phyloP scores from a whole-genome alignment of 2,113 vertebrate genomes.

The Cygnus buccinator region DNA sequence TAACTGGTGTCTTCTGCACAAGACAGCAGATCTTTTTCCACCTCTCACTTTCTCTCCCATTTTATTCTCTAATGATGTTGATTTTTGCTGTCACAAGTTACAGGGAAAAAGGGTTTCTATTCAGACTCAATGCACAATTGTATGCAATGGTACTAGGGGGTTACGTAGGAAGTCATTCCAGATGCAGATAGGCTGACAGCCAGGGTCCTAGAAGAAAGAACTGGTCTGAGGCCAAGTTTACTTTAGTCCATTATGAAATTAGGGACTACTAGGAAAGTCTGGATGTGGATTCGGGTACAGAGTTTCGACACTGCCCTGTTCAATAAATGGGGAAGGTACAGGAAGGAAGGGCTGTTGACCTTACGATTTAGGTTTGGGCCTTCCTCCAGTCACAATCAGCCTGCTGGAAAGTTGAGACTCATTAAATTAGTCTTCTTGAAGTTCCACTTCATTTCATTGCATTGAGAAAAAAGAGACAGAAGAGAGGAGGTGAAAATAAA shows the following conservation, averaged over 20 bases:
- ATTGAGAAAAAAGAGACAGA: background rate
- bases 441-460: background rate
- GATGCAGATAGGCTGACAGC: conserved; percentile 37
- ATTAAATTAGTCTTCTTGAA: background rate
- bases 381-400: background rate
- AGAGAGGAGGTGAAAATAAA: background rate
- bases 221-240: conserved; percentile 22
- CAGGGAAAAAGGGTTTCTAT: background rate
- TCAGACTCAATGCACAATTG: background rate
- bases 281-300: background rate
- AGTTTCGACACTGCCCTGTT: background rate
- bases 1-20: background rate
- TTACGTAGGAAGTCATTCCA: background rate
- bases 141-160: background rate
- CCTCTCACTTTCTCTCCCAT: background rate
- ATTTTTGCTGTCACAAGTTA: background rate
- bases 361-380: background rate
- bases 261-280: background rate
- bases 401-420: conserved; percentile 3
- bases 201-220: conserved; percentile 30
- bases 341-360: conserved; percentile 1
- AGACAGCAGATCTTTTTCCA: background rate
- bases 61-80: conserved; percentile 29
- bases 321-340: background rate
- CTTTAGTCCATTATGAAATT: background rate